A percentile compares a stretch with the other conserved stretches of the same genome.
Conservation (phyloP, 2,797 vertebrate genomes). For the Phalanger gymnotis region DNA sequence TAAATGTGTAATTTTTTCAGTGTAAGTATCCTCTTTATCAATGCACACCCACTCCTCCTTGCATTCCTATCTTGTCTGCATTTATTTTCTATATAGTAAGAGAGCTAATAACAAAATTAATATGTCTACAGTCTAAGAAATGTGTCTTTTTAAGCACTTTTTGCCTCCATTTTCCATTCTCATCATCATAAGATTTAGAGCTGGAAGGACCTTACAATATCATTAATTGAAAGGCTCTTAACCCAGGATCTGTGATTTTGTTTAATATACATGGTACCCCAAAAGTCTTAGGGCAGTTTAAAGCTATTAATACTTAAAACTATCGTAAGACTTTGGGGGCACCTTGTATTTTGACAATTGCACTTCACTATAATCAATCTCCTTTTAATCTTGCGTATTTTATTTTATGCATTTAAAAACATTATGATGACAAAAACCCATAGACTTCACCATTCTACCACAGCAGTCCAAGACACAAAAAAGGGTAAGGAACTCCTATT, state of each 20-base stretch:
- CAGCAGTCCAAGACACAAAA: neutral
- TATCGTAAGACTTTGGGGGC: neutral
- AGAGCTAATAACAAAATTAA: neutral
- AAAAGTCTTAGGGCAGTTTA: neutral
- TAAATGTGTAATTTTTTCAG: neutral
- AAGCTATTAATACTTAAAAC: neutral
- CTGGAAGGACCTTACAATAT: neutral
- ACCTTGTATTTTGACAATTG: neutral
- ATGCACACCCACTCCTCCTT: neutral
- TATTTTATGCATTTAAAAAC: neutral
- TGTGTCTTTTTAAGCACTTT: neutral
- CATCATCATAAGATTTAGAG: neutral
- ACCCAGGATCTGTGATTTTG: neutral
- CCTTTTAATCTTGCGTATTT: neutral
- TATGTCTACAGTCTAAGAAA: neutral
- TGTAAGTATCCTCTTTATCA: neutral
- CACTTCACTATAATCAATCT: neutral
- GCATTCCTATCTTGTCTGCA: neutral
- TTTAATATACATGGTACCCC: neutral
- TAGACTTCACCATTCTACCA: neutral
- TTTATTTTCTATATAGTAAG: neutral
- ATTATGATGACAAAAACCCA: neutral
- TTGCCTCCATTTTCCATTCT: neutral
- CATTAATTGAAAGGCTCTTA: neutral
- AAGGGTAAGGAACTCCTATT: neutral